phyloP scores from a whole-genome alignment of 2,888 invertebrate species.

The Autographa pulchrina region DNA sequence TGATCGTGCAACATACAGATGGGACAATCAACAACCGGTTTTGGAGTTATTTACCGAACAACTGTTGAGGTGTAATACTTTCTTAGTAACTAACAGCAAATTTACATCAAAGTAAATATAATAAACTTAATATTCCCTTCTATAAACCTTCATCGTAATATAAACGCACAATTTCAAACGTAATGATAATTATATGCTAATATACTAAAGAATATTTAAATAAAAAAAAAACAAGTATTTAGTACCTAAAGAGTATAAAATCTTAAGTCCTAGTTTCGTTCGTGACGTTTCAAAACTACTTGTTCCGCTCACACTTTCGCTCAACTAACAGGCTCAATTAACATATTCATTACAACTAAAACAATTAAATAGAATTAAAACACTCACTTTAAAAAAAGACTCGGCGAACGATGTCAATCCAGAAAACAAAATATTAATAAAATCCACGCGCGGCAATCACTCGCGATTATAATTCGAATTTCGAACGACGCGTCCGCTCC shows the following conservation, averaged over 20 bases:
- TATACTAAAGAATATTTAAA: neutral
- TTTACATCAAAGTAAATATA: neutral
- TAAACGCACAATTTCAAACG: neutral
- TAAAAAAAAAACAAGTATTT: neutral
- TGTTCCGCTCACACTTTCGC: conserved; percentile 59
- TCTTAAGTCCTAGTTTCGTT: neutral
- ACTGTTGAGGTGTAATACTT: neutral
- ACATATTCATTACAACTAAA: conserved; percentile 48
- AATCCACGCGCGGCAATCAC: conserved; percentile 60
- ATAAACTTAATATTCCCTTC: neutral
- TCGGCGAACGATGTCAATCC: conserved; percentile 47
- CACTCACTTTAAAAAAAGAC: conserved; percentile 50
- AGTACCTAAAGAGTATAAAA: neutral
- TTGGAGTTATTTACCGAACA: conserved; percentile 17
- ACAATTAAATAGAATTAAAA: conserved; percentile 27
- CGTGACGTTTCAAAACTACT: conserved; percentile 18
- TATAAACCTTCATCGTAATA: neutral
- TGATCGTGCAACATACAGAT: neutral
- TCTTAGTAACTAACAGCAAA: neutral
- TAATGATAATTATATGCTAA: neutral
- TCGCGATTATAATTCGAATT: conserved; percentile 58
- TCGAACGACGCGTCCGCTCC: conserved; percentile 61
- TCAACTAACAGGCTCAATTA: conserved; percentile 35
- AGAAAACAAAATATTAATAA: conserved; percentile 41
- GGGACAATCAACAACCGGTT: conserved; percentile 29